phyloP scores from a whole-genome alignment of 2,888 invertebrate genomes.

The Resseliella maxima region DNA sequence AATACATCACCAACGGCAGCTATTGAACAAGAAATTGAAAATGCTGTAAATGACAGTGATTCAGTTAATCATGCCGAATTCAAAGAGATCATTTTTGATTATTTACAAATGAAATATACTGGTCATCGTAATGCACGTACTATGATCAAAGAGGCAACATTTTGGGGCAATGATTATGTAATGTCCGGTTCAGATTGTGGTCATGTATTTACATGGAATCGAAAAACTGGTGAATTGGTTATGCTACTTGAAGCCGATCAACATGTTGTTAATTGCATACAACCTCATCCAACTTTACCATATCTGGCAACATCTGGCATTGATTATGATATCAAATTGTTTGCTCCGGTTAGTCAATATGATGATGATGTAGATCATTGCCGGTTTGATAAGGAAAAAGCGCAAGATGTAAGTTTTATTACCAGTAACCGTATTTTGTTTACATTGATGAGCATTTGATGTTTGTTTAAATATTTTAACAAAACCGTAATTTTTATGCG shows the following conservation, averaged over 20 bases:
- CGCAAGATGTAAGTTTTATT: constrained; percentile 72
- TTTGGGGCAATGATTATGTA: constrained; percentile 84
- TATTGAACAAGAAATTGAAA: constrained; percentile 62
- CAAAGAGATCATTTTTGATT: constrained; percentile 61
- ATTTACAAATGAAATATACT: constrained; percentile 75
- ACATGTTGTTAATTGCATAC: constrained; percentile 86
- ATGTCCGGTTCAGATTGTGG: constrained; percentile 93
- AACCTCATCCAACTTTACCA: constrained; percentile 83
- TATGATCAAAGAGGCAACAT: constrained; percentile 87
- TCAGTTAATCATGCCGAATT: not conserved
- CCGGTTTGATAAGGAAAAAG: constrained; percentile 72
- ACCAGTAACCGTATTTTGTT: not conserved
- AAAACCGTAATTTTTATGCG: too few relatives aligned
- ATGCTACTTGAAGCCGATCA: constrained; percentile 84
- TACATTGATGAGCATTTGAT: too few relatives aligned
- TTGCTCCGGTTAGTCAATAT: constrained; percentile 73
- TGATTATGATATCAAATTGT: constrained; percentile 86
- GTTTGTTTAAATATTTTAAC: too few relatives aligned
- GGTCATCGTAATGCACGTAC: constrained; percentile 85
- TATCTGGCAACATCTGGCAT: constrained; percentile 87
- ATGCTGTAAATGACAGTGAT: constrained; percentile 56
- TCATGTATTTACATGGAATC: constrained; percentile 86
- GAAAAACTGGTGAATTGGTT: constrained; percentile 75
- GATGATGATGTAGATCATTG: constrained; percentile 68
- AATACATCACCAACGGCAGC: constrained; percentile 58